Percentiles rank a stretch among this genome's conserved stretches.
Evolutionary conservation across 1,140 invertebrate genomes (phyloP).

Genomic region (Drosophila sulfurigaster): DNA sequence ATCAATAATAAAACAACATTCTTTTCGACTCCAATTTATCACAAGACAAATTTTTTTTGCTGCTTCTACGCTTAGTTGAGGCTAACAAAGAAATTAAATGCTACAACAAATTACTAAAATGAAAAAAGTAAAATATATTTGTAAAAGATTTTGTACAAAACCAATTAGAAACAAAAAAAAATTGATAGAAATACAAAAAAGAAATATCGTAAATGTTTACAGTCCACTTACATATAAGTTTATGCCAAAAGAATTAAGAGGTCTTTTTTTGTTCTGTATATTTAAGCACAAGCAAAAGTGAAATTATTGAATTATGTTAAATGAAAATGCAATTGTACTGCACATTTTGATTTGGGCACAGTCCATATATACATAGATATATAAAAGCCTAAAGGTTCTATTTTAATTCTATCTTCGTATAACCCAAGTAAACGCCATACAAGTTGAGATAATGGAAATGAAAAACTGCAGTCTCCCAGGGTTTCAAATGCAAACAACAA

Average conservation of each 20-base stretch:
- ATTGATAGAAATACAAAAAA: constrained; percentile 20
- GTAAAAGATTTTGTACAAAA: constrained; percentile 69
- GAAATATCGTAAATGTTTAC: constrained; percentile 51
- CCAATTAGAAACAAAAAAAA: constrained; percentile 43
- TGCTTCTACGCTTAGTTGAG: constrained; percentile 58
- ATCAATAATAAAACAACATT: constrained; percentile 40
- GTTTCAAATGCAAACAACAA: constrained; percentile 57
- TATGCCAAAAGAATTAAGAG: constrained; percentile 68
- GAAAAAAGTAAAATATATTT: constrained; percentile 21
- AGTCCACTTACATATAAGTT: constrained; percentile 62
- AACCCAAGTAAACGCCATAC: constrained; percentile 60
- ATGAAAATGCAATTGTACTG: constrained; percentile 13
- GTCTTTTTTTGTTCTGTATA: constrained; percentile 56
- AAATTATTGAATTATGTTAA: constrained; percentile 49
- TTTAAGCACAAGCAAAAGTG: constrained; percentile 66
- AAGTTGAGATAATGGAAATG: constrained; percentile 25
- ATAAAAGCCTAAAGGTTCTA: constrained; percentile 28
- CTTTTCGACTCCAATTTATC: constrained; percentile 33
- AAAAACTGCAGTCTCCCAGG: constrained; percentile 66
- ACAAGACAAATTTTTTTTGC: constrained; percentile 35
- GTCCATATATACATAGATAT: constrained; percentile 47
- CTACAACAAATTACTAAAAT: constrained; percentile 20
- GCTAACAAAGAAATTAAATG: constrained; percentile 41
- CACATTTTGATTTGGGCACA: constrained; percentile 32
- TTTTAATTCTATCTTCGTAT: constrained; percentile 29